phyloP scores from a whole-genome alignment of 1,140 invertebrate genomes.

The Charaxes varanes region DNA sequence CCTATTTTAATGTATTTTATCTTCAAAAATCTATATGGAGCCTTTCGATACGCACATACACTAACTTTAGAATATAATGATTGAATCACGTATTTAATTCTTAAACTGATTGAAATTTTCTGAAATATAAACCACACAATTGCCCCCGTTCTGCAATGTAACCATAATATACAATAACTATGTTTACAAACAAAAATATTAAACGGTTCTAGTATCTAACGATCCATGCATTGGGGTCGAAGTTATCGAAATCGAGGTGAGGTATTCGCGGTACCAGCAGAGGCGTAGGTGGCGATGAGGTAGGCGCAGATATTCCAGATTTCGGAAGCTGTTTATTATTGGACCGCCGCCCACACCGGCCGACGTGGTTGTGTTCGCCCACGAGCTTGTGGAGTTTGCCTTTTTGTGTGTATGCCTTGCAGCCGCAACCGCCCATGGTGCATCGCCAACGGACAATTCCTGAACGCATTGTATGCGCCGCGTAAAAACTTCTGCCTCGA shows the following conservation, averaged over 20 bases:
- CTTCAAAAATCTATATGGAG: too few relatives aligned
- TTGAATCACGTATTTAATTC: too few relatives aligned
- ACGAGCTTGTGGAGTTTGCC: constrained; percentile 58
- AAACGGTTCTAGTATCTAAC: constrained; percentile 50
- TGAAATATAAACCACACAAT: too few relatives aligned
- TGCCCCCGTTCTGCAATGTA: too few relatives aligned
- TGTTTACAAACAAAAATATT: background rate
- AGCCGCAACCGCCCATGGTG: constrained; percentile 64
- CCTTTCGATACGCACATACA: too few relatives aligned
- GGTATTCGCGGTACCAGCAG: constrained; percentile 41
- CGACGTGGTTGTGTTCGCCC: constrained; percentile 58
- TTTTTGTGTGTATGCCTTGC: constrained; percentile 64
- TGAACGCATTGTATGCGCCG: constrained; percentile 63
- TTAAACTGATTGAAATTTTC: too few relatives aligned
- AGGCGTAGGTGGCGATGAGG: constrained; percentile 33
- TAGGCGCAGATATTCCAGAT: constrained; percentile 1
- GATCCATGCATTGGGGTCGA: constrained; percentile 58
- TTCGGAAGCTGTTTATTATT: constrained; percentile 10
- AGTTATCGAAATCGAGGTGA: constrained; percentile 51
- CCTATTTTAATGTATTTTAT: too few relatives aligned
- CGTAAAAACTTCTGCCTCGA: constrained; percentile 61
- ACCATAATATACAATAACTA: too few relatives aligned
- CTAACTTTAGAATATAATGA: too few relatives aligned
- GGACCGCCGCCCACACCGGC: constrained; percentile 35
- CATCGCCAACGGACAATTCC: constrained; percentile 64